A percentile compares a stretch with the other conserved stretches of the same genome.
These are phyloP conservation scores for Hippocampus zosterae DNA, from an alignment of 2,113 vertebrate genomes.

Conservation along the genomic window DNA sequence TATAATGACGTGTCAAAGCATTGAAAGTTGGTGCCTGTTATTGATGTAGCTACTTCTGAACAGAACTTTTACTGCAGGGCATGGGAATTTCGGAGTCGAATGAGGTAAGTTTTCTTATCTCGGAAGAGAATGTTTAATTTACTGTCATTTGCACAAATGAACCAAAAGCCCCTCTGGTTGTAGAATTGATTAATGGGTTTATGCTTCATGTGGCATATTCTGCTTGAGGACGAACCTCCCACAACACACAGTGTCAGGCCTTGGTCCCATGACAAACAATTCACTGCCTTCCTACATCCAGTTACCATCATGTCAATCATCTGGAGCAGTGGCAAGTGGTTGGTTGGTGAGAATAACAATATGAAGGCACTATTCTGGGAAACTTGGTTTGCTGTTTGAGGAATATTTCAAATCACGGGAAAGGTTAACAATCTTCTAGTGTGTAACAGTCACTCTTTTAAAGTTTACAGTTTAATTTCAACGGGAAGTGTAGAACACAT, in stretches of 20 bases:
- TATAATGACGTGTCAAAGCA: neutral
- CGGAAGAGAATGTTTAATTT: constrained; percentile 15
- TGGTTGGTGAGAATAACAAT: constrained; percentile 5
- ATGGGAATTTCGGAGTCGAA: constrained; percentile 6
- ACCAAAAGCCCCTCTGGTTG: constrained; percentile 20
- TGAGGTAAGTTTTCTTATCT: constrained; percentile 12
- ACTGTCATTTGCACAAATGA: constrained; percentile 25
- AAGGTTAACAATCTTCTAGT: neutral
- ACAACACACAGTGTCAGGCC: constrained; percentile 40
- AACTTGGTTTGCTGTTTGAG: neutral
- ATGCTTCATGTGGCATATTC: constrained; percentile 47
- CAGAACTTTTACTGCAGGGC: constrained; percentile 6
- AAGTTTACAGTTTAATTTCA: neutral
- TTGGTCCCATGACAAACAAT: constrained; percentile 13
- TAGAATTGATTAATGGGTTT: constrained; percentile 51
- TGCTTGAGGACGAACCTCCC: constrained; percentile 22
- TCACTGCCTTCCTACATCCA: constrained; percentile 16
- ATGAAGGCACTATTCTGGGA: neutral
- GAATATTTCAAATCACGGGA: neutral
- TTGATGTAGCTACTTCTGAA: neutral
- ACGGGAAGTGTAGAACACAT: neutral
- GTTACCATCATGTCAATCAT: constrained; percentile 32
- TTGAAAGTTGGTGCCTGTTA: neutral
- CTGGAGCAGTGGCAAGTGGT: constrained; percentile 3
- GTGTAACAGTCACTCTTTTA: neutral